phyloP scores from a whole-genome alignment of 2,113 vertebrate species.

The Tenebrosternarchus preto region DNA sequence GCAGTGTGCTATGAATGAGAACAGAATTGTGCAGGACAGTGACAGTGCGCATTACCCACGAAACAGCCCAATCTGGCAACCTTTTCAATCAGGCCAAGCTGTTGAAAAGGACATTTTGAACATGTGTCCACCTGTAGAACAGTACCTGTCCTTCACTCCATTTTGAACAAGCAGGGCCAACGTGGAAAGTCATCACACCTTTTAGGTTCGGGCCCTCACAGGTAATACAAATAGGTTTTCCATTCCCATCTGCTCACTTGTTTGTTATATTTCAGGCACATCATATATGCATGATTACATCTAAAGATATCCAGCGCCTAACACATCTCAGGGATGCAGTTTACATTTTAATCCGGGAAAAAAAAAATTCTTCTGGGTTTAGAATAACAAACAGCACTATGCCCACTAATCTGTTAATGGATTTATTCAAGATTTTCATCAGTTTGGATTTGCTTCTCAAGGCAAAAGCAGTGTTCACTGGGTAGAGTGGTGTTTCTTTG shows the following conservation, averaged over 20 bases:
- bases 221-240: slow-evolving; percentile 42
- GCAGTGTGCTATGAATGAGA: slow-evolving; percentile 12
- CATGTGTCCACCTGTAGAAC: background rate
- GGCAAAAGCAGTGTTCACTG: background rate
- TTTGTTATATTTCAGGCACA: slow-evolving; percentile 38
- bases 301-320: slow-evolving; percentile 14
- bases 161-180: background rate
- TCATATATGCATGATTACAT: slow-evolving; percentile 18
- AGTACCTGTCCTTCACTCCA: background rate
- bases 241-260: slow-evolving; percentile 27
- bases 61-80: no score
- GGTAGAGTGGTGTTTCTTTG: background rate
- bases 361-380: no score
- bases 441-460: background rate
- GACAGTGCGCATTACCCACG: slow-evolving; percentile 2
- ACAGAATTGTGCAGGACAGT: slow-evolving; percentile 6
- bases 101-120: background rate
- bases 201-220: slow-evolving; percentile 16
- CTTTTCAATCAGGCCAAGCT: no score
- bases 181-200: background rate
- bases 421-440: background rate
- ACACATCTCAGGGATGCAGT: background rate
- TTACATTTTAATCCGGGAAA: slow-evolving; percentile 30
- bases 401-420: background rate
- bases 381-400: no score